A percentile compares a stretch with the other conserved stretches of the same genome.
These are phyloP conservation scores for Spermophilus dauricus DNA, from an alignment of 2,113 vertebrate species.

Conservation along the genomic window DNA sequence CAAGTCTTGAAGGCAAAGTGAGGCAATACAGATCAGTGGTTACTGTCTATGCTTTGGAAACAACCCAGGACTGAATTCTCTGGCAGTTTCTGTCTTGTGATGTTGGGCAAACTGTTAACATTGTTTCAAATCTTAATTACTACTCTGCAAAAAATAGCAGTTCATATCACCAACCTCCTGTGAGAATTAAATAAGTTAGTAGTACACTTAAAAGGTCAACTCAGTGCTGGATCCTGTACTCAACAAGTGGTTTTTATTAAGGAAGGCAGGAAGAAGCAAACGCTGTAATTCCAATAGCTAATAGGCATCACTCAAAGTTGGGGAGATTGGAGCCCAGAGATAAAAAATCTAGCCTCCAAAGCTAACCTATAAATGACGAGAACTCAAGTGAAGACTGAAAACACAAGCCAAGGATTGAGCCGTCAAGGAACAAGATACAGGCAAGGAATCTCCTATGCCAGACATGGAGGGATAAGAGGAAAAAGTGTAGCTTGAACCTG, in stretches of 20 bases:
- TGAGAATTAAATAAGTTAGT: neutral
- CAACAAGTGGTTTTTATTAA: neutral
- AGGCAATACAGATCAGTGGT: neutral
- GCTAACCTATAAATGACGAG: neutral
- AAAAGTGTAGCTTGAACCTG: neutral
- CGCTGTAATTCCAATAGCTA: constrained; percentile 1
- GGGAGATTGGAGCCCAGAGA: constrained; percentile 14
- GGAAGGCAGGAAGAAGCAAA: constrained; percentile 31
- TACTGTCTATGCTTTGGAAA: neutral
- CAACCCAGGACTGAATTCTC: constrained; percentile 19
- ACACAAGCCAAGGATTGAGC: neutral
- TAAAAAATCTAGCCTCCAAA: constrained; percentile 9
- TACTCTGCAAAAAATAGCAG: neutral
- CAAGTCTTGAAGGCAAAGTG: neutral
- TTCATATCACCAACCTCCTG: neutral
- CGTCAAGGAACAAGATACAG: constrained; percentile 29
- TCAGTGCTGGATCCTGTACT: neutral
- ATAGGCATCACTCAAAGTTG: constrained; percentile 13
- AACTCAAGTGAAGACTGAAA: neutral
- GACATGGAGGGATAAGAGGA: neutral
- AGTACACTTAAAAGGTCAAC: constrained; percentile 1
- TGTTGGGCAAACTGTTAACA: neutral
- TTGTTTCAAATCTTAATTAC: neutral
- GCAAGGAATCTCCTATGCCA: neutral
- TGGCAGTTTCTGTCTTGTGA: neutral